These are phyloP conservation scores for Oryctes rhinoceros DNA, from an alignment of 1,140 invertebrate species.

Conservation along the genomic window DNA sequence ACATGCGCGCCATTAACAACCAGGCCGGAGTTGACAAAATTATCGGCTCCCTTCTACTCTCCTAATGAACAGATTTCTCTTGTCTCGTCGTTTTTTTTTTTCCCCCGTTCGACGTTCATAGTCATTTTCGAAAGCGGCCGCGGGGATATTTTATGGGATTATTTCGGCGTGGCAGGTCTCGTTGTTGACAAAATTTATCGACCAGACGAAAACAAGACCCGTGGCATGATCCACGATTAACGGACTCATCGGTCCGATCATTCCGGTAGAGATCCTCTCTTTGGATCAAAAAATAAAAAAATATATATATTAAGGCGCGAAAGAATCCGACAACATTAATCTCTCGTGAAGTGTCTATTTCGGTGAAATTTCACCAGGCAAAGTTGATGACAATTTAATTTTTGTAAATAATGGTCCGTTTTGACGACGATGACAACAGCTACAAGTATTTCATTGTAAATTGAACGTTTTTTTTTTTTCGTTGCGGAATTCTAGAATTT, in stretches of 20 bases:
- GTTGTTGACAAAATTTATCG: constrained; percentile 26
- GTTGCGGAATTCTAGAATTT: too few species aligned
- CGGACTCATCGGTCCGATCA: neutral
- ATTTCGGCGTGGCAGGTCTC: neutral
- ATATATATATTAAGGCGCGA: neutral
- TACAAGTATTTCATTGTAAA: too few species aligned
- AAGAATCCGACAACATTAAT: too few species aligned
- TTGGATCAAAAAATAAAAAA: neutral
- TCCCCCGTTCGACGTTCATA: too few species aligned
- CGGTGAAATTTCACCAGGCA: too few species aligned
- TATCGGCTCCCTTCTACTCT: neutral
- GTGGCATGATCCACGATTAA: constrained; percentile 2
- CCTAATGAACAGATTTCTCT: neutral
- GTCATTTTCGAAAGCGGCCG: too few species aligned
- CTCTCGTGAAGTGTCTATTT: too few species aligned
- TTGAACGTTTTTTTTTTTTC: too few species aligned
- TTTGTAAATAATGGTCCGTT: neutral
- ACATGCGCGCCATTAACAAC: too few species aligned
- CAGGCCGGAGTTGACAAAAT: neutral
- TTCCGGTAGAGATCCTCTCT: neutral
- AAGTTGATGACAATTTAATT: constrained; percentile 1
- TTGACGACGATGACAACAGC: neutral
- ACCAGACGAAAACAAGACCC: neutral
- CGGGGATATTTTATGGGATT: neutral
- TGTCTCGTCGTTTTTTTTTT: too few species aligned